Base-by-base conservation (phyloP, 2,797 vertebrate species). In the Microctenopoma steveboyesi region DNA sequence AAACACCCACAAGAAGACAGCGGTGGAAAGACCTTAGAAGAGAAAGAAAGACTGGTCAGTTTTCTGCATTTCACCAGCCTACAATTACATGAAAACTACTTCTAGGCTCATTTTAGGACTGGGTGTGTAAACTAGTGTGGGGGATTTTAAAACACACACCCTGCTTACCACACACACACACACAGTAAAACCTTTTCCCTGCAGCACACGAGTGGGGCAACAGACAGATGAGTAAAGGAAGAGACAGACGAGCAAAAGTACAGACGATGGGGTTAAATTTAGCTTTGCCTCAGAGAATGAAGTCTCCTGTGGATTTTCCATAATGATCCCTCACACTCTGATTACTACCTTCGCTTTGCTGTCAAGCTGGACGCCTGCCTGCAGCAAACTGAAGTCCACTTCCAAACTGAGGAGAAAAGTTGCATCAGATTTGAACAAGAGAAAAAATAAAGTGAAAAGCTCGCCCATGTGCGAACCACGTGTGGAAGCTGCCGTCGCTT, bases 321-420 rank as follows among this genome's bases (percentile, higher is more conserved):
- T 90, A 90, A 91, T 86, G 78, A 89, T 72, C 81, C 78, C 81
- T 79, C 72, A 35, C 79, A 30, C 61, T 2, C 82, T 91, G 90
- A 92, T 92, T 92, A 80, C 87, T 89, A 88, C 86, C 88, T 89
- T 86, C 52, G 8, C 64, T 61, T 52, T n/a, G 33, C 80, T 74
- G 56, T 40, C 53, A 75, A 77, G 72, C 5, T 18, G 69, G 53
- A 70, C 12, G 63, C 69, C 61, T 4, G 68, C 74, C 69, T 48
- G 68, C 70, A 57, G 77, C n/a, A 12, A 53, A 45, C 69, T 49
- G 1, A 7, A 64, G 54, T 25, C 49, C 55, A 3, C 50, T 88
- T 85, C 81, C 84, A 68, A 11, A 72, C 46, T 55, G 13, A 2
- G 72, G 42, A 30, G 75, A 68, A 60, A 75, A 63, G 80, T 92